These are phyloP conservation scores for Aptenodytes patagonicus DNA, from an alignment of 2,113 vertebrate genomes.

Conservation along the genomic window DNA sequence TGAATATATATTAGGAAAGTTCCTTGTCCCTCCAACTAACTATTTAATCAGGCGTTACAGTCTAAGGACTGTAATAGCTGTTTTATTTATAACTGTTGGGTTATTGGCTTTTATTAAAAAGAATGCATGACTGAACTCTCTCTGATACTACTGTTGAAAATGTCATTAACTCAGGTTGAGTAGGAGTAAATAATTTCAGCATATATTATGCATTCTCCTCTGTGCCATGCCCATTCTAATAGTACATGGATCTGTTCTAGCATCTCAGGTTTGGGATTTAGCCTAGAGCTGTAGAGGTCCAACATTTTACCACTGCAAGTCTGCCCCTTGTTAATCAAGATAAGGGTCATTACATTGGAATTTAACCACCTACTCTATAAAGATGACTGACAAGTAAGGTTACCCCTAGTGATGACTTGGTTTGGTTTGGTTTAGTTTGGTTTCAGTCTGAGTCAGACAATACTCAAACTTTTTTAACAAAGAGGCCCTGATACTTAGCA, in stretches of 20 bases:
- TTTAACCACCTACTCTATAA: slow-evolving; percentile 3
- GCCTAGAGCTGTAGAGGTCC: neutral
- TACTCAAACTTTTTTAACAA: neutral
- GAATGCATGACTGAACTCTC: neutral
- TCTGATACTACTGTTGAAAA: neutral
- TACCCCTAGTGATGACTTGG: neutral
- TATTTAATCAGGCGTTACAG: neutral
- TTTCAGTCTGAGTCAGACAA: slow-evolving; percentile 49
- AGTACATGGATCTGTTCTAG: neutral
- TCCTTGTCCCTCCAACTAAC: neutral
- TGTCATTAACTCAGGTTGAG: neutral
- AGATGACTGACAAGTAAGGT: neutral
- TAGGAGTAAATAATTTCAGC: neutral
- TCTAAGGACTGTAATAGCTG: neutral
- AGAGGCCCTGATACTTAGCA: neutral
- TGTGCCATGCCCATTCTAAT: neutral
- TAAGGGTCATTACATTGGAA: neutral
- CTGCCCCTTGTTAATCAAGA: neutral
- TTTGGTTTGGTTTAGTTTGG: slow-evolving; percentile 2
- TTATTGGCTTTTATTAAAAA: neutral
- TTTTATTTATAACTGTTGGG: neutral
- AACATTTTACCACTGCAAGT: neutral
- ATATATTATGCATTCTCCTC: neutral
- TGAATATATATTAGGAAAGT: neutral
- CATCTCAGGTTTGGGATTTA: neutral